These are phyloP conservation scores for Trissolcus basalis DNA, from an alignment of 1,140 invertebrate species.

Conservation along the genomic window DNA sequence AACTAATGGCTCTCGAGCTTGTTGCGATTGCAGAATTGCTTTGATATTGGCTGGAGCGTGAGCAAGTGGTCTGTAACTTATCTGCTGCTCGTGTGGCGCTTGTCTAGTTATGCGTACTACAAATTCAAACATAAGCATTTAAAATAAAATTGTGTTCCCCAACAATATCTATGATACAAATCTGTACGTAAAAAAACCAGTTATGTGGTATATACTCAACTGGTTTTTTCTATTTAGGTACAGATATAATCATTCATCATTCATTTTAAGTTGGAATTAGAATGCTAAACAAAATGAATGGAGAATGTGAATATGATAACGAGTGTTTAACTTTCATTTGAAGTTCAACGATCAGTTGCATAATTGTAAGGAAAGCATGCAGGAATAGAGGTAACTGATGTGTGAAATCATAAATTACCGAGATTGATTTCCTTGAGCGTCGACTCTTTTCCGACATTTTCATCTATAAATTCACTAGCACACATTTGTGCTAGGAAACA, in stretches of 20 bases:
- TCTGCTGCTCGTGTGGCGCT: slow-evolving; percentile 32
- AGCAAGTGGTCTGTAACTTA: slow-evolving; percentile 63
- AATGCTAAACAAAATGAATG: slow-evolving; percentile 1
- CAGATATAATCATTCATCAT: no score
- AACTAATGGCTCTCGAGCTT: slow-evolving; percentile 66
- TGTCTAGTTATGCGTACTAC: slow-evolving; percentile 59
- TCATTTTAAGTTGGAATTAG: slow-evolving; percentile 9
- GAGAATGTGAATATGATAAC: background rate
- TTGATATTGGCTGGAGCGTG: slow-evolving; percentile 68
- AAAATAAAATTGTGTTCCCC: slow-evolving; percentile 8
- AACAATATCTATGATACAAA: no score
- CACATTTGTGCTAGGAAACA: slow-evolving; percentile 45
- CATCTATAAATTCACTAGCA: slow-evolving; percentile 14
- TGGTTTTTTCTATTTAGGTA: no score
- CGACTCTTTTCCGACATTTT: slow-evolving; percentile 14
- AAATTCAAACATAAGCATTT: slow-evolving; percentile 38
- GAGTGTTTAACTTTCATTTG: slow-evolving; percentile 32
- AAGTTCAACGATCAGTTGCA: slow-evolving; percentile 31
- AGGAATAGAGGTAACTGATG: slow-evolving; percentile 10
- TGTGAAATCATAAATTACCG: slow-evolving; percentile 39
- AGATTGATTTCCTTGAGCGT: slow-evolving; percentile 21
- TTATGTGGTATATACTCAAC: no score
- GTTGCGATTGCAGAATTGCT: slow-evolving; percentile 66
- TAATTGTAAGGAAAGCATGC: slow-evolving; percentile 13
- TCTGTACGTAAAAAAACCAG: no score